phyloP scores from a whole-genome alignment of 2,888 invertebrate genomes.

The Periphyllus acericola region DNA sequence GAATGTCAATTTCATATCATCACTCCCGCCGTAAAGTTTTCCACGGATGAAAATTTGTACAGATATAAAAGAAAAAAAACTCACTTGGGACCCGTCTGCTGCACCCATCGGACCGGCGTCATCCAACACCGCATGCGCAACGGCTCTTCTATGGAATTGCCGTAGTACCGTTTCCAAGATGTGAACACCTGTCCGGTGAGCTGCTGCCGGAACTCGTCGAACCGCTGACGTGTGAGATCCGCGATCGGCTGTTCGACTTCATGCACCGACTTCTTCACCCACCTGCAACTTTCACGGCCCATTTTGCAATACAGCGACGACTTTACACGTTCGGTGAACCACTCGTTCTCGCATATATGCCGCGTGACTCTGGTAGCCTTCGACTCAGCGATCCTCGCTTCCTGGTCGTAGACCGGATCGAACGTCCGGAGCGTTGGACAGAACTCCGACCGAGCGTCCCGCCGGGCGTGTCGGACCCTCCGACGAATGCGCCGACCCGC shows the following conservation, averaged over 20 bases:
- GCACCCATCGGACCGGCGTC: slow-evolving; percentile 3
- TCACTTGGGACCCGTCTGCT: slow-evolving; percentile 29
- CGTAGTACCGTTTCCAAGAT: background rate
- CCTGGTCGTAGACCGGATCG: background rate
- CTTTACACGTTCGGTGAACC: too few relatives aligned
- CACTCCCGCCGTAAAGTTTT: too few relatives aligned
- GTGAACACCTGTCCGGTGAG: background rate
- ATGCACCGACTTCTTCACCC: too few relatives aligned
- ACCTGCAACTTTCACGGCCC: too few relatives aligned
- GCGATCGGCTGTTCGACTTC: background rate
- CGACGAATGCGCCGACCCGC: background rate
- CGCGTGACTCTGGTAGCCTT: background rate
- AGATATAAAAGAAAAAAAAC: too few relatives aligned
- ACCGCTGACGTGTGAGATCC: background rate
- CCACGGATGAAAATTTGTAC: too few relatives aligned
- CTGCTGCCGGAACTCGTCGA: background rate
- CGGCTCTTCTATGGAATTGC: background rate
- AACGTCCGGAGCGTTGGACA: background rate
- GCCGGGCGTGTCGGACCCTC: background rate
- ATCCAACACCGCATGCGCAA: slow-evolving; percentile 11
- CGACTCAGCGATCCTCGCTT: background rate
- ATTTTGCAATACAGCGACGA: too few relatives aligned
- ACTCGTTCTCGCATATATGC: background rate
- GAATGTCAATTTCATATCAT: too few relatives aligned
- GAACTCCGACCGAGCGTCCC: fast-evolving